Conservation (phyloP, 2,113 vertebrate species). For the Sylvietta virens region DNA sequence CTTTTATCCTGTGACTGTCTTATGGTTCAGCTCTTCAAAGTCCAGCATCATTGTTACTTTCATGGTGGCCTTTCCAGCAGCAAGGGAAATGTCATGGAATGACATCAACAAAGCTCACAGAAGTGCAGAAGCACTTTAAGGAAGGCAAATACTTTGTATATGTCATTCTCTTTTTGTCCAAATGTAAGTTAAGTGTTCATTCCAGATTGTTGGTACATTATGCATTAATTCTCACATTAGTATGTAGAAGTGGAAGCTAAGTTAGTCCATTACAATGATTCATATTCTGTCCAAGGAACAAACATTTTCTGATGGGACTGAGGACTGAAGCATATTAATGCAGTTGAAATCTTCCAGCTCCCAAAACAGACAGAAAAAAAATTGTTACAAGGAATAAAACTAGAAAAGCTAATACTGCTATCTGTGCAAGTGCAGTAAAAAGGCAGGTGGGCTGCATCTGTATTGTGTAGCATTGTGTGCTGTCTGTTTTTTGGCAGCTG, state of each 20-base stretch:
- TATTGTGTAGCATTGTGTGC: not conserved
- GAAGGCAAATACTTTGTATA: not conserved
- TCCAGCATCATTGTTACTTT: not conserved
- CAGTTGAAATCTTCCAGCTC: not conserved
- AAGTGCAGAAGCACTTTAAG: not conserved
- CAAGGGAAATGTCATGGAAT: not conserved
- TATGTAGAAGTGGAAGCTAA: not conserved
- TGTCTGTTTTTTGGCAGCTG: not conserved
- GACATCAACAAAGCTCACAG: not conserved
- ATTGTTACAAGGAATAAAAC: not conserved
- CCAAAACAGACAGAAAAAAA: not conserved
- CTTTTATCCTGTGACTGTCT: not conserved
- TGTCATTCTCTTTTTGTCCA: not conserved
- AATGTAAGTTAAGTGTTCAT: not conserved
- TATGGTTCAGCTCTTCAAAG: not conserved
- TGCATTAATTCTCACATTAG: not conserved
- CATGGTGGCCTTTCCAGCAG: not conserved
- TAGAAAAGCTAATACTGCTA: not conserved
- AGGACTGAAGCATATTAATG: not conserved
- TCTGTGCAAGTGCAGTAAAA: not conserved
- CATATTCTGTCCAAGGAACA: constrained; percentile 1
- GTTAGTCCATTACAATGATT: not conserved
- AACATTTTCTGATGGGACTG: not conserved
- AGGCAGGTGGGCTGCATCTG: not conserved
- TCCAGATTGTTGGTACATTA: not conserved